These are phyloP conservation scores for Leptonema lineaticorne DNA, from an alignment of 1,140 invertebrate species.

Conservation along the genomic window DNA sequence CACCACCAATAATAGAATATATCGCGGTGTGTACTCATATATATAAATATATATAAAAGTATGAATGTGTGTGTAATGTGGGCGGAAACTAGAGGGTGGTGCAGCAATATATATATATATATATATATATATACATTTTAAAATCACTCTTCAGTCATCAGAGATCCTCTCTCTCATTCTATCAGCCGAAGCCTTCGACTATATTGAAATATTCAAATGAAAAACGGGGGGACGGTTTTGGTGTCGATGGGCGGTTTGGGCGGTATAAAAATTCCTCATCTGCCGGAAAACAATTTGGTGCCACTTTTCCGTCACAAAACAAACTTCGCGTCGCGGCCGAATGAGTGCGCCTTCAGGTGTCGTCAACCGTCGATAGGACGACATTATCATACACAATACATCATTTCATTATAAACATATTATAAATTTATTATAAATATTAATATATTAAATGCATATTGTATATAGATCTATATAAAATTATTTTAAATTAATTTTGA, in stretches of 20 bases:
- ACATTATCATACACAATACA: too few relatives aligned
- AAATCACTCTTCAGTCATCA: slow-evolving; percentile 33
- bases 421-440: too few relatives aligned
- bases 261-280: slow-evolving; percentile 31
- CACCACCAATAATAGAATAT: not conserved
- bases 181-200: not conserved
- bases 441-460: too few relatives aligned
- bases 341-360: slow-evolving; percentile 17
- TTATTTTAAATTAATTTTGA: too few relatives aligned
- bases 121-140: not conserved
- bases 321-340: slow-evolving; percentile 38
- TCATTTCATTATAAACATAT: too few relatives aligned
- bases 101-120: slow-evolving; percentile 9
- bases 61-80: not conserved
- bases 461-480: too few relatives aligned
- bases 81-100: not conserved
- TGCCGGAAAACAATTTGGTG: slow-evolving; percentile 40
- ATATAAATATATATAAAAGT: not conserved
- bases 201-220: slow-evolving; percentile 40
- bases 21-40: not conserved
- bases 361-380: not conserved
- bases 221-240: slow-evolving; percentile 1
- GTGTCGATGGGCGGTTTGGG: slow-evolving; percentile 2
- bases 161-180: not conserved
- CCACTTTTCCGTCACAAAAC: slow-evolving; percentile 40